Percentiles rank a stretch among this genome's conserved stretches.
phyloP scores from a whole-genome alignment of 2,113 vertebrate genomes.

The Mola mola region DNA sequence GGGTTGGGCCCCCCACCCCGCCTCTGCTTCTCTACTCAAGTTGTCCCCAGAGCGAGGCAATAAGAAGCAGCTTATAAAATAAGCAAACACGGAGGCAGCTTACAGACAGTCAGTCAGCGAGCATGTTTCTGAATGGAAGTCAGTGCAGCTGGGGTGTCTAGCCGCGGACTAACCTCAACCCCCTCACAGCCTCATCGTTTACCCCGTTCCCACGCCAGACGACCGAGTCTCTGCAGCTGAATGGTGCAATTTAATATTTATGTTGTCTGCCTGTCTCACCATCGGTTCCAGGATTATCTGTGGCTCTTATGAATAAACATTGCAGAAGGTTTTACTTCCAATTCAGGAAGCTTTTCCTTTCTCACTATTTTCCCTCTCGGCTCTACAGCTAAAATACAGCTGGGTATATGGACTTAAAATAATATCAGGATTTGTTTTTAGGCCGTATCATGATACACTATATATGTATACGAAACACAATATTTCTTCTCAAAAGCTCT shows the following conservation, averaged over 20 bases:
- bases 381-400: too few species aligned
- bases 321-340: constrained; percentile 4
- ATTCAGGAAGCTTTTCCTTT: constrained; percentile 11
- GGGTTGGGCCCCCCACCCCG: constrained; percentile 35
- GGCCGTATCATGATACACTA: too few species aligned
- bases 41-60: constrained; percentile 70
- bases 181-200: constrained; percentile 56
- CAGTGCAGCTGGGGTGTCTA: constrained; percentile 85
- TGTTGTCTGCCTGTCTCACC: constrained; percentile 40
- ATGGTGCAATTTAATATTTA: constrained; percentile 73
- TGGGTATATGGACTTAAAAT: too few species aligned
- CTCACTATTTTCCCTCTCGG: neutral
- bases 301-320: constrained; percentile 17
- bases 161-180: constrained; percentile 66
- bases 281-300: constrained; percentile 7
- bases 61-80: constrained; percentile 78
- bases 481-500: too few species aligned
- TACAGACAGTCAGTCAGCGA: constrained; percentile 61
- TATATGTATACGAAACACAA: too few species aligned
- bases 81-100: constrained; percentile 71
- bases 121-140: constrained; percentile 78
- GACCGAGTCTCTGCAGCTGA: constrained; percentile 51
- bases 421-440: too few species aligned
- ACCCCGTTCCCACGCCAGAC: constrained; percentile 75
- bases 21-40: constrained; percentile 42